phyloP scores from a whole-genome alignment of 2,113 vertebrate species.

The Willisornis vidua region DNA sequence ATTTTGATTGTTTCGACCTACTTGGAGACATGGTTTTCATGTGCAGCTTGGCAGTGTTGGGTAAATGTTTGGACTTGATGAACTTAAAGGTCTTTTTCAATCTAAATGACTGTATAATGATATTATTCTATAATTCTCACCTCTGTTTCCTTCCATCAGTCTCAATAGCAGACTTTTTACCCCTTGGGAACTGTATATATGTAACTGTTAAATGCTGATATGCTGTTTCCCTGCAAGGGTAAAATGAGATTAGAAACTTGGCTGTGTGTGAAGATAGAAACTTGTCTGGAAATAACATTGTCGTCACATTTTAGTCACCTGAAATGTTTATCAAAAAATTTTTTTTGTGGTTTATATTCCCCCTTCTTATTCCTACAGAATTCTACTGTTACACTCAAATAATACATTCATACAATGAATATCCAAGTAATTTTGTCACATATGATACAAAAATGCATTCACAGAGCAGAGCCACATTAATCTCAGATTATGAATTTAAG shows the following conservation, averaged over 20 bases:
- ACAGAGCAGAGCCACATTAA: not conserved
- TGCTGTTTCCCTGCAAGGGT: not conserved
- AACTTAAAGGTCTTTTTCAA: not conserved
- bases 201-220: not conserved
- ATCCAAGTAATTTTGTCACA: not conserved
- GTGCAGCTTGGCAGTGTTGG: not conserved
- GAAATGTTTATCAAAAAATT: not conserved
- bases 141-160: not conserved
- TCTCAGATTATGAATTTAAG: not conserved
- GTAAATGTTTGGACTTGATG: not conserved
- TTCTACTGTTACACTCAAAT: not conserved
- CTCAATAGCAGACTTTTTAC: not conserved
- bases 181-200: not conserved
- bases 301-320: not conserved
- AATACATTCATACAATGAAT: not conserved
- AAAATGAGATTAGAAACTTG: not conserved
- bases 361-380: not conserved
- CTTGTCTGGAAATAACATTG: not conserved
- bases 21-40: not conserved
- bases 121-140: not conserved
- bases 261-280: not conserved
- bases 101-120: not conserved
- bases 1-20: not conserved
- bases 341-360: not conserved
- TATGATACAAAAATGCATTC: not conserved